phyloP scores from a whole-genome alignment of 2,797 vertebrate genomes.

The Sus cebifrons region DNA sequence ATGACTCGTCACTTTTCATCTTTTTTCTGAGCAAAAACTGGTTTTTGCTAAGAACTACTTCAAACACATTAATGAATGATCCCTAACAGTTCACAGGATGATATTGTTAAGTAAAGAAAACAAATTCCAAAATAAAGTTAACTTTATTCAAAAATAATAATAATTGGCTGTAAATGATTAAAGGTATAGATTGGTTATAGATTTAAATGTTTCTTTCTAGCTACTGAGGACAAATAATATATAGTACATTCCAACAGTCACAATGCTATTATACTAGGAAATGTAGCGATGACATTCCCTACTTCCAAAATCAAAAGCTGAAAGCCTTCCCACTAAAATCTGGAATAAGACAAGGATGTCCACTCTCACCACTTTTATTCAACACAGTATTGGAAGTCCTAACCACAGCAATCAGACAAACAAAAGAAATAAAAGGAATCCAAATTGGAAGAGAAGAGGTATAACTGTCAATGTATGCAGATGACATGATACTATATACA shows the following conservation, averaged over 20 bases:
- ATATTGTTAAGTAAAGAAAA: slow-evolving; percentile 32
- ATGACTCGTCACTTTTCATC: not conserved
- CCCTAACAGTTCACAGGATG: slow-evolving; percentile 1
- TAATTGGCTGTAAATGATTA: not conserved
- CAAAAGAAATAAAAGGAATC: too few relatives aligned
- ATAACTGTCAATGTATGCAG: too few relatives aligned
- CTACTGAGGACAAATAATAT: slow-evolving; percentile 1
- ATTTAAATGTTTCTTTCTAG: slow-evolving; percentile 22
- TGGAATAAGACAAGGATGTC: too few relatives aligned
- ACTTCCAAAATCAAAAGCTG: not conserved
- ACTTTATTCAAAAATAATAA: slow-evolving; percentile 38
- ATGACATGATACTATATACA: too few relatives aligned
- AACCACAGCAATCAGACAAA: too few relatives aligned
- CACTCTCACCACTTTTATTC: too few relatives aligned
- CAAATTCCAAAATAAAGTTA: slow-evolving; percentile 48
- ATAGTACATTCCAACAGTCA: not conserved
- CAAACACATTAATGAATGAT: not conserved
- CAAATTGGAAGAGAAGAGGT: too few relatives aligned
- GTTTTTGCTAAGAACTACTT: slow-evolving; percentile 30
- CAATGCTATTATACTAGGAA: not conserved
- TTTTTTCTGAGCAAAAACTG: slow-evolving; percentile 28
- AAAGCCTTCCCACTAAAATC: too few relatives aligned
- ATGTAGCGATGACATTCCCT: not conserved
- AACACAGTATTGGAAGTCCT: too few relatives aligned
- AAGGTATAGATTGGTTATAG: not conserved